Base-by-base conservation (phyloP, 1,140 invertebrate genomes). In the Drosophila seguyi region DNA sequence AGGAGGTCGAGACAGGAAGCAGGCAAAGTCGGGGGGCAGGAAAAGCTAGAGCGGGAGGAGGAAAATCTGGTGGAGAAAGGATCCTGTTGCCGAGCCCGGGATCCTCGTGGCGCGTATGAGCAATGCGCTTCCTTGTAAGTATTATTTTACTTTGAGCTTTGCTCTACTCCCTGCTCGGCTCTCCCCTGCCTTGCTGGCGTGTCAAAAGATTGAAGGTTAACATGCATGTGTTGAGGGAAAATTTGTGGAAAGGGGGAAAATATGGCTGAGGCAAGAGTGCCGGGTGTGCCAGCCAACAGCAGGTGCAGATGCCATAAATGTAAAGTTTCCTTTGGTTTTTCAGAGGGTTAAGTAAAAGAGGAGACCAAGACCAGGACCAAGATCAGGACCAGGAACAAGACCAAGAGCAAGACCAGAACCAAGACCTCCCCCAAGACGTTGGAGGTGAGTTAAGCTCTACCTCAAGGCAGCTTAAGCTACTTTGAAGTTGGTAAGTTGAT, bases 291-390 rank as follows among this genome's bases (percentile, higher is more conserved):
- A 27, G 5, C 41, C 62, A 63, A 36, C 73, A 66, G 66, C 83
- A 83, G 83, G 62, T 88, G 84, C 84, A 88, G 84, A 69, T 80
- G 84, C 76, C 84, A 83, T 87, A 88, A 88, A 87, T 86, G 84
- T 83, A 63, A 79, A 82, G 69, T 86, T 84, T 77, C 45, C 53
- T 34, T 68, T 31, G n/a, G 34, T 6, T 13, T 42, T 38, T 72
- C n/a, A 44, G 25, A 45, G 53, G 58, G 58, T 48, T 57, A 34
- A 41, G 53, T 22, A 34, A 41, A 10, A 14, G 31, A 53, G 31
- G 38, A 16, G 27, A 57, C n/a, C 5, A 34, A 4, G 44, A 48
- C 14, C 7, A n/a, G 4, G 42, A 44, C 18, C 41, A 42, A 2
- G 16, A 27, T 20, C 4, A 50, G 1, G 45, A 34, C 31, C 10